Evolutionary conservation across 2,797 vertebrate species (phyloP), one percentile per base, ranked within the genome.

Genomic region (Otolemur crassicaudatus): DNA sequence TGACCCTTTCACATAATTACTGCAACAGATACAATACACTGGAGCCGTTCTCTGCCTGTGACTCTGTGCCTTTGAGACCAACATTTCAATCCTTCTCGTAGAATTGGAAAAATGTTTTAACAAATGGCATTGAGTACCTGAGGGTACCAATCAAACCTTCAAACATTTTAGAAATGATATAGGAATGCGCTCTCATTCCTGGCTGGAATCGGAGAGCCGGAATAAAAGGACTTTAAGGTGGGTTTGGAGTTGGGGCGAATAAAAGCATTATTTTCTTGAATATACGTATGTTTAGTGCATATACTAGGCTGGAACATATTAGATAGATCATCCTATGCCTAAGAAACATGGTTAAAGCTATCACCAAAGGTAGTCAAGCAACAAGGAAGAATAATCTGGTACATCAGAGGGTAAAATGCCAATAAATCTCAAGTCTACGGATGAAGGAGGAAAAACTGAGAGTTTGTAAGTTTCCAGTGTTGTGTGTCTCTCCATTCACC

Each of bases 41-140:
- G 22, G 3, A 1, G 1, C 1, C 10, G 27, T 67, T 31, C 8
- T n/a, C 37, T 91, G 23, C 37, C 17, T 22, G 11, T 0, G 1
- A 29, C 20, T 61, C 37, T 25, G 22, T 40, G 37, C 13, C 81
- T 70, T 87, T 56, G 10, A n/a, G 13, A 11, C 2, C 20, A 81
- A 7, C 1, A 31, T 63, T 22, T 91, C 7, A 84, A 12, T 2
- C 31, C 4, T 65, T 14, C 81, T 16, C 12, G 77, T 2, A 6
- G 4, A n/a, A 9, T 79, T 40, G 29, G 31, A 67, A 73, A 37
- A 53, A 56, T 40, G 3, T 34, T 77, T 90, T 58, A 61, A 69
- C 63, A 87, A 83, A 53, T 83, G 10, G 43, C 12, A 19, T 16
- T 91, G 53, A 81, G 19, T 70, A 80, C 23, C 16, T 34, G 2